Evolutionary conservation across 1,140 invertebrate genomes (phyloP).

Genomic region (Euura lappo): DNA sequence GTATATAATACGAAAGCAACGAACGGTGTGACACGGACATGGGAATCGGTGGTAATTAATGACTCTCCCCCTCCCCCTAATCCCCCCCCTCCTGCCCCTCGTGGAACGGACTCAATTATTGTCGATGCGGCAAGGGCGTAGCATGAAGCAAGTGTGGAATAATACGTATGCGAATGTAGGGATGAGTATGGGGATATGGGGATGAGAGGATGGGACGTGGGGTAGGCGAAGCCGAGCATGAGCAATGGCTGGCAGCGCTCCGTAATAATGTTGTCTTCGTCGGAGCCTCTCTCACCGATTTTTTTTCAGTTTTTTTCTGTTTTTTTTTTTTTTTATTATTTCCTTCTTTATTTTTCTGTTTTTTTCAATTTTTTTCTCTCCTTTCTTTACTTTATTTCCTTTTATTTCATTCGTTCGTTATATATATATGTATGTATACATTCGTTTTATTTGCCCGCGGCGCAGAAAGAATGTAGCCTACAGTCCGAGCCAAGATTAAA

Average conservation of each 20-base stretch:
- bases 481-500: conserved; percentile 59
- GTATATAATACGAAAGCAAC: neutral
- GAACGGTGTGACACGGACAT: conserved; percentile 25
- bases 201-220: conserved; percentile 21
- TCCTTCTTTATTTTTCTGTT: too few relatives aligned
- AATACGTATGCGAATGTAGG: too few relatives aligned
- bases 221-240: conserved; percentile 56
- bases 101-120: conserved; percentile 47
- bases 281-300: conserved; percentile 23
- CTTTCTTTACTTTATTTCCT: neutral
- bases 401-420: conserved; percentile 1
- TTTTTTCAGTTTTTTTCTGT: neutral
- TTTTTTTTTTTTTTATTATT: too few relatives aligned
- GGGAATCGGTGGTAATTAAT: conserved; percentile 49
- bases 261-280: conserved; percentile 62
- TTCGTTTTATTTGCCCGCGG: conserved; percentile 59
- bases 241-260: conserved; percentile 58
- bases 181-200: conserved; percentile 21
- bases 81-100: neutral
- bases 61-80: conserved; percentile 21
- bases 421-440: neutral
- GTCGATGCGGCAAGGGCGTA: conserved; percentile 42
- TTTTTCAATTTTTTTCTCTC: too few relatives aligned
- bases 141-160: conserved; percentile 17
- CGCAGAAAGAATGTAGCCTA: conserved; percentile 59